Evolutionary conservation across 2,888 invertebrate genomes (phyloP).

Genomic region (Miltochrista miniata): DNA sequence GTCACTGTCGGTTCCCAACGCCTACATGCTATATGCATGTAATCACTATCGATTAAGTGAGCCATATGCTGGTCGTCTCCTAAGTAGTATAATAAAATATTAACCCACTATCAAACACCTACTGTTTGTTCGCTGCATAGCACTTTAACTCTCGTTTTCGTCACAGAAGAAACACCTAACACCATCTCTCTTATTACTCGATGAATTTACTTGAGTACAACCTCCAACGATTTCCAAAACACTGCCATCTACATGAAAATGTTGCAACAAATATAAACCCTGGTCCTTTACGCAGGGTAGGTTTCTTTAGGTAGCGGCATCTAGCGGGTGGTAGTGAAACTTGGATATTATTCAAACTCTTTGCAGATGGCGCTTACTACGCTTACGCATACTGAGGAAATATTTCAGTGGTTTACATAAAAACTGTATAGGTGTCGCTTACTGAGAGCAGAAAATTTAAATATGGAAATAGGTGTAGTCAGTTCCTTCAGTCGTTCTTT

Average conservation of each 20-base stretch:
- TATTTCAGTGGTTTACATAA: not conserved
- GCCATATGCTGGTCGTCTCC: no score
- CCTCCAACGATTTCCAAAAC: not conserved
- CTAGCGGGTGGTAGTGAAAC: conserved; percentile 24
- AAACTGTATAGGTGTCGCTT: conserved; percentile 5
- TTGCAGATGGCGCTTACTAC: conserved; percentile 7
- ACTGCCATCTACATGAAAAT: conserved; percentile 5
- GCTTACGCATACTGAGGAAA: no score
- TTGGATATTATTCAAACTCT: not conserved
- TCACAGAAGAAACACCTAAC: not conserved
- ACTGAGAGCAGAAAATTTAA: not conserved
- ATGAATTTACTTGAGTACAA: no score
- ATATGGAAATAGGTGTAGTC: no score
- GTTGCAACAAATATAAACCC: not conserved
- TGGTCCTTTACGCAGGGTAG: not conserved
- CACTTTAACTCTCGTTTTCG: no score
- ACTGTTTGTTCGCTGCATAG: no score
- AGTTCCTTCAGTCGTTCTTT: no score
- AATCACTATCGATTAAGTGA: no score
- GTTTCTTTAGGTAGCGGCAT: conserved; percentile 19
- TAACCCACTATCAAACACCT: no score
- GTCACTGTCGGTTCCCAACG: no score
- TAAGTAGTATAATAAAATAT: no score
- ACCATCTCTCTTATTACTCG: not conserved
- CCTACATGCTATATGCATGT: no score